These are phyloP conservation scores for Saccopteryx bilineata DNA, from an alignment of 2,113 vertebrate species.

Conservation along the genomic window DNA sequence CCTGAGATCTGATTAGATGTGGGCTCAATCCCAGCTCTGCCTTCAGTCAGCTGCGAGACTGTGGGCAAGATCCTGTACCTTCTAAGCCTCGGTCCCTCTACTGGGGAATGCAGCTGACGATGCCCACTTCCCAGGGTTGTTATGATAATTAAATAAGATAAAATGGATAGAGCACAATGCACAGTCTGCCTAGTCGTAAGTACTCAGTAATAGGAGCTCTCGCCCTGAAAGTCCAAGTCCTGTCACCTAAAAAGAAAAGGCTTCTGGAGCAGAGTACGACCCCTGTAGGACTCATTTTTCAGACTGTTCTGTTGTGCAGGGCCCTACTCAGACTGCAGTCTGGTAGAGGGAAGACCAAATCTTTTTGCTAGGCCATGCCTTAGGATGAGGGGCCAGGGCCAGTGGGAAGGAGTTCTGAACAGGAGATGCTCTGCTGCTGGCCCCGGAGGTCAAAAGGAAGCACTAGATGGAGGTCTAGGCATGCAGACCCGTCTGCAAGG, in stretches of 20 bases:
- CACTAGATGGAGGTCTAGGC: no score
- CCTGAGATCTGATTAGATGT: accelerated
- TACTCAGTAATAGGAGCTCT: not conserved
- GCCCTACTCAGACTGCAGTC: not conserved
- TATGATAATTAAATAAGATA: not conserved
- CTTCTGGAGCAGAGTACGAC: not conserved
- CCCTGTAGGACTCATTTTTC: not conserved
- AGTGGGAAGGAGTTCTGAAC: not conserved
- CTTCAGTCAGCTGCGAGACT: not conserved
- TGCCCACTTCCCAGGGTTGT: no score
- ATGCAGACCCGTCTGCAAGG: not conserved
- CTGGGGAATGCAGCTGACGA: not conserved
- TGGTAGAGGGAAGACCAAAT: not conserved
- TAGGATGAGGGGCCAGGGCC: not conserved
- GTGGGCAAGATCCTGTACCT: not conserved
- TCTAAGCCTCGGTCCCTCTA: not conserved
- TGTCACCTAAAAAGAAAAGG: not conserved
- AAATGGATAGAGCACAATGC: not conserved
- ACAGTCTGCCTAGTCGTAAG: not conserved
- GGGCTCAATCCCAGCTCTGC: not conserved
- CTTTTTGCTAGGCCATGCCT: not conserved
- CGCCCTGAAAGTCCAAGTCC: not conserved
- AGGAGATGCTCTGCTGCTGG: not conserved
- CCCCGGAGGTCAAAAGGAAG: no score
- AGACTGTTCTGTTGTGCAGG: no score